Evolutionary conservation across 2,888 invertebrate genomes (phyloP).

Genomic region (Volucella bombylans): DNA sequence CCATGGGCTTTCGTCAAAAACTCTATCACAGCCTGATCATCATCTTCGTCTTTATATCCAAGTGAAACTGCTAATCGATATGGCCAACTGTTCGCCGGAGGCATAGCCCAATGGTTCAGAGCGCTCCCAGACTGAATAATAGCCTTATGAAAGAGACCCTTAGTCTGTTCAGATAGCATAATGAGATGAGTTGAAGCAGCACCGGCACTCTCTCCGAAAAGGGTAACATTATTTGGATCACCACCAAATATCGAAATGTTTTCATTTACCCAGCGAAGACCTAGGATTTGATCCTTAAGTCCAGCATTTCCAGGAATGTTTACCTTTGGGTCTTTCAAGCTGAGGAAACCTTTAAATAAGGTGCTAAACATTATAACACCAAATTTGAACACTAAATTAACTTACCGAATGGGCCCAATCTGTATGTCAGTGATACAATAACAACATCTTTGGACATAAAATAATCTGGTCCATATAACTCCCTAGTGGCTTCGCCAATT

Average conservation of each 20-base stretch:
- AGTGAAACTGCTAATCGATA: slow-evolving; percentile 77
- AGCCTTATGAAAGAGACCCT: slow-evolving; percentile 80
- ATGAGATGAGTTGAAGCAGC: slow-evolving; percentile 82
- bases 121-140: slow-evolving; percentile 80
- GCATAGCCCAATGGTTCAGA: slow-evolving; percentile 78
- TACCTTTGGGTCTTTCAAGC: slow-evolving; percentile 82
- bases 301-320: slow-evolving; percentile 84
- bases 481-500: slow-evolving; percentile 80
- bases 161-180: slow-evolving; percentile 82
- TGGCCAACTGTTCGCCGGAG: slow-evolving; percentile 75
- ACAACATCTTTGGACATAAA: slow-evolving; percentile 82
- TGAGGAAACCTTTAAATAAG: slow-evolving; percentile 82
- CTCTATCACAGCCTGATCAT: slow-evolving; percentile 74
- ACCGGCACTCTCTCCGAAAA: slow-evolving; percentile 84
- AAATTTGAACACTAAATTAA: not conserved
- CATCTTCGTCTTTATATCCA: slow-evolving; percentile 76
- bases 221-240: slow-evolving; percentile 83
- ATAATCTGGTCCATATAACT: slow-evolving; percentile 81
- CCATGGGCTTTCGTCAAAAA: slow-evolving; percentile 75
- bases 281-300: slow-evolving; percentile 83
- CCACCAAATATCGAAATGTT: slow-evolving; percentile 83
- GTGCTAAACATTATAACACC: not conserved
- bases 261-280: slow-evolving; percentile 83
- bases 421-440: slow-evolving; percentile 82
- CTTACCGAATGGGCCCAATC: slow-evolving; percentile 82